Evolutionary conservation across 2,888 invertebrate species (phyloP).

Genomic region (Drosophila suboccidentalis): DNA sequence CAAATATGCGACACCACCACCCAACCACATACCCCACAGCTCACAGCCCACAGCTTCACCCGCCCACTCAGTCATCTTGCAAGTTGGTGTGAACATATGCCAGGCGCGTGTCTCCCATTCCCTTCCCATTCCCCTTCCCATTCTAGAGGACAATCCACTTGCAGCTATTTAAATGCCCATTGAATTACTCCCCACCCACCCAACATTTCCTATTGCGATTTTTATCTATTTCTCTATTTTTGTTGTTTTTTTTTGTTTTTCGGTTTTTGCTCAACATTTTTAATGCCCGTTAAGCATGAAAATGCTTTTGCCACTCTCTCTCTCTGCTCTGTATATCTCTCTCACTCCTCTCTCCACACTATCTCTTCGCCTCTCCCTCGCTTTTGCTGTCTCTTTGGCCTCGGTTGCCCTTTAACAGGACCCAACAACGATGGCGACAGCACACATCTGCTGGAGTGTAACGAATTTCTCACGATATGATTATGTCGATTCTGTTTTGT

Average conservation of each 20-base stretch:
- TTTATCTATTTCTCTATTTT: conserved; percentile 62
- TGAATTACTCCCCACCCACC: conserved; percentile 12
- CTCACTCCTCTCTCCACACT: conserved; percentile 8
- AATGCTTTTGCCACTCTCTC: conserved; percentile 67
- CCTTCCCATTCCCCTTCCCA: conserved; percentile 8
- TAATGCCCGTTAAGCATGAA: conserved; percentile 81
- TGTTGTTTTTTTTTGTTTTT: conserved; percentile 36
- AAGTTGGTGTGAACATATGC: conserved; percentile 85
- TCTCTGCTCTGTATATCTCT: background rate
- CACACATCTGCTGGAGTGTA: conserved; percentile 80
- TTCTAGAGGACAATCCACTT: conserved; percentile 27
- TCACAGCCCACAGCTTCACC: conserved; percentile 56
- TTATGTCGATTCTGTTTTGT: conserved; percentile 80
- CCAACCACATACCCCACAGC: conserved; percentile 6
- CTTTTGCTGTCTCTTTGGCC: conserved; percentile 36
- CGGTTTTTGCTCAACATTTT: conserved; percentile 74
- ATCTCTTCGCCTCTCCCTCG: conserved; percentile 11
- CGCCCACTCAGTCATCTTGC: conserved; percentile 37
- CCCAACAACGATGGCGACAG: conserved; percentile 52
- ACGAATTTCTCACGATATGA: conserved; percentile 85
- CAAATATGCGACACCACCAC: conserved; percentile 61
- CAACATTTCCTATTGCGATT: conserved; percentile 57
- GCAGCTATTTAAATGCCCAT: conserved; percentile 59
- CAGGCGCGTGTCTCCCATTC: conserved; percentile 74
- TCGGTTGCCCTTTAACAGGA: conserved; percentile 70